phyloP scores from a whole-genome alignment of 2,113 vertebrate genomes.

The Triplophysa tibetana region DNA sequence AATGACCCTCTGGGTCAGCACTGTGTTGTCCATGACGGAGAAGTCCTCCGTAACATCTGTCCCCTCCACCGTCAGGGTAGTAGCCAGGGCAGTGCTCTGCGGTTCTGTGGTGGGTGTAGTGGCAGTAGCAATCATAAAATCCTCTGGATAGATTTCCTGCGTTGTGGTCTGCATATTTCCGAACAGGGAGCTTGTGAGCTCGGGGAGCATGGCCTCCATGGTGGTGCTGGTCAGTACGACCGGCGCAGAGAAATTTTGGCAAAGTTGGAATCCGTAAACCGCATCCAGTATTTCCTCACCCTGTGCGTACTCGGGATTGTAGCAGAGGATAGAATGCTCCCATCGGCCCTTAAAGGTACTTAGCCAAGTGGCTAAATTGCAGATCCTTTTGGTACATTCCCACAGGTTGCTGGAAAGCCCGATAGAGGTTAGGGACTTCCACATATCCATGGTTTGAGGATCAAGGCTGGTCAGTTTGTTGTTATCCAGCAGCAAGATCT shows the following conservation, averaged over 20 bases:
- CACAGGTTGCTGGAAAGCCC: slow-evolving; percentile 96
- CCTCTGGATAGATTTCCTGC: slow-evolving; percentile 88
- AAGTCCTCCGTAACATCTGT: slow-evolving; percentile 87
- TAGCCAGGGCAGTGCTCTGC: slow-evolving; percentile 68
- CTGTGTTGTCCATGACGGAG: slow-evolving; percentile 87
- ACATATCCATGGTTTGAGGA: slow-evolving; percentile 85
- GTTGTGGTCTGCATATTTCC: slow-evolving; percentile 92
- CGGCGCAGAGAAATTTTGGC: slow-evolving; percentile 93
- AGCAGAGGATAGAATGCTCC: slow-evolving; percentile 96
- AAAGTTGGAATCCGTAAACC: slow-evolving; percentile 97
- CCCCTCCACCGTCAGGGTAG: slow-evolving; percentile 74
- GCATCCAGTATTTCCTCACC: slow-evolving; percentile 98
- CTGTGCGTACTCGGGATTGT: slow-evolving; percentile 94
- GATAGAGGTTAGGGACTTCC: slow-evolving; percentile 85
- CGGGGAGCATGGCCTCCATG: slow-evolving; percentile 69
- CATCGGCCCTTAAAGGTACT: slow-evolving; percentile 95
- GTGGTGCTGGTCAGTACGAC: slow-evolving; percentile 81
- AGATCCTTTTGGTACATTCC: slow-evolving; percentile 98
- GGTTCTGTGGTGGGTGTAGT: slow-evolving; percentile 68
- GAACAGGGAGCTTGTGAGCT: slow-evolving; percentile 85
- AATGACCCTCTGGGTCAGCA: slow-evolving; percentile 95
- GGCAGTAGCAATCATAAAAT: slow-evolving; percentile 84
- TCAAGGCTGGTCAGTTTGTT: slow-evolving; percentile 94
- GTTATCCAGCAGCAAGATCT: slow-evolving; percentile 95
- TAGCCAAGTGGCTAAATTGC: slow-evolving; percentile 91